These are phyloP conservation scores for Ptychodera flava DNA, from an alignment of 35 echinoderm and acorn worm genomes.

Conservation along the genomic window DNA sequence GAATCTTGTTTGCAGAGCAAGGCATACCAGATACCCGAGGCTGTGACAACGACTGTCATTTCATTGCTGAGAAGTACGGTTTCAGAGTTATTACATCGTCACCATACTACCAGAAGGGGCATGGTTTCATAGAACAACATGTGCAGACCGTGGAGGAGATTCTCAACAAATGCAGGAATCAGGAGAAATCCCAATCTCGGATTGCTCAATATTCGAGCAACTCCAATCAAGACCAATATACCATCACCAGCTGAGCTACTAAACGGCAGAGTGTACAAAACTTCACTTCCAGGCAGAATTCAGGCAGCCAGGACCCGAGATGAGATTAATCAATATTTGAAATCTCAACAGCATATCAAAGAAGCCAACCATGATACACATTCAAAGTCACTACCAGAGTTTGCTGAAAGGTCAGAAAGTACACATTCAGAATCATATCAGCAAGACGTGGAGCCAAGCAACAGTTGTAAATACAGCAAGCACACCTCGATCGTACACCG, in stretches of 20 bases:
- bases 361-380: slow-evolving; percentile 18
- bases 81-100: slow-evolving; percentile 26
- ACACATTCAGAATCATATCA: slow-evolving; percentile 20
- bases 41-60: slow-evolving; percentile 18
- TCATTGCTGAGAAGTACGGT: slow-evolving; percentile 30
- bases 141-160: slow-evolving; percentile 28
- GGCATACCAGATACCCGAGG: slow-evolving; percentile 8
- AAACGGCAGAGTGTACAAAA: slow-evolving; percentile 9
- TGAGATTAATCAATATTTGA: neutral
- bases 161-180: slow-evolving; percentile 34
- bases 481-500: slow-evolving; percentile 31
- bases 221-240: slow-evolving; percentile 19
- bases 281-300: slow-evolving; percentile 11
- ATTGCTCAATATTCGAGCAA: slow-evolving; percentile 20
- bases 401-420: slow-evolving; percentile 21
- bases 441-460: slow-evolving; percentile 30
- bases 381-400: slow-evolving; percentile 12
- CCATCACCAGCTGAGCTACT: slow-evolving; percentile 43
- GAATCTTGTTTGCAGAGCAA: too few relatives aligned
- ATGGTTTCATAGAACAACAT: slow-evolving; percentile 34
- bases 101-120: slow-evolving; percentile 33
- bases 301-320: slow-evolving; percentile 15
- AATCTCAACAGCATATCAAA: slow-evolving; percentile 1
- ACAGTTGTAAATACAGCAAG: neutral
- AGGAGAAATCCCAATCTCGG: slow-evolving; percentile 6